Base-by-base conservation (phyloP, 2,888 invertebrate genomes). In the Rapana venosa region DNA sequence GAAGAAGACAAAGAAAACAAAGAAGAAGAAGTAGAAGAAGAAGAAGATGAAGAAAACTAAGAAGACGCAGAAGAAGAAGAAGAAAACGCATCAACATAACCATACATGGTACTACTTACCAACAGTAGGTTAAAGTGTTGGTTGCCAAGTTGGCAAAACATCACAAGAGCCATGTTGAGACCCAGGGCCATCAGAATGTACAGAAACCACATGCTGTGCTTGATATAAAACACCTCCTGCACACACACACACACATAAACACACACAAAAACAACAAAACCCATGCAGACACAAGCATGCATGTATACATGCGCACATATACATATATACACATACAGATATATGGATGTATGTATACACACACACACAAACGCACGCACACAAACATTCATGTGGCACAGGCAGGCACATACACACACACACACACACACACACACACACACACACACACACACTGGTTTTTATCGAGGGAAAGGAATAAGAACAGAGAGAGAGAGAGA, bases 171-270 rank as follows among this genome's bases (percentile, higher is more conserved):
- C 94, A 94, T 94, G 36, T 92, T 91, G 26, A 91, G 35, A 2
- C 93, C 91, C 91, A 94, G 86, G 17, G 92, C 70, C 58, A 93
- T 93, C 36, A 92, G 89, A 56, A 94, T 61, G 87, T 95, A 95
- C 87, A 93, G 92, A 89, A 94, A 94, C 94, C 94, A 94, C 26
- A 94, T 92, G 87, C 93, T 92, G 92, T 95, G 93, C 85, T 93
- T 94, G 35, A 94, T 93, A 58, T 92, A 92, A 88, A 95, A 94
- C 17, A 91, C 91, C 35, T 93, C 93, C 94, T 94, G 92, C 86
- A 85, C 32, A 84, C 17, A 84, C 56, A 83, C 83, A 83, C 47
- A 36, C 26, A 47, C 47, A 81, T 1, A 22, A 2, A 20, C 83
- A 83, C 47, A 47, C 47, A 47, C 47, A 47, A 47, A 47, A 47